phyloP scores from a whole-genome alignment of 2,797 vertebrate genomes.

The Cephalopachus bancanus region DNA sequence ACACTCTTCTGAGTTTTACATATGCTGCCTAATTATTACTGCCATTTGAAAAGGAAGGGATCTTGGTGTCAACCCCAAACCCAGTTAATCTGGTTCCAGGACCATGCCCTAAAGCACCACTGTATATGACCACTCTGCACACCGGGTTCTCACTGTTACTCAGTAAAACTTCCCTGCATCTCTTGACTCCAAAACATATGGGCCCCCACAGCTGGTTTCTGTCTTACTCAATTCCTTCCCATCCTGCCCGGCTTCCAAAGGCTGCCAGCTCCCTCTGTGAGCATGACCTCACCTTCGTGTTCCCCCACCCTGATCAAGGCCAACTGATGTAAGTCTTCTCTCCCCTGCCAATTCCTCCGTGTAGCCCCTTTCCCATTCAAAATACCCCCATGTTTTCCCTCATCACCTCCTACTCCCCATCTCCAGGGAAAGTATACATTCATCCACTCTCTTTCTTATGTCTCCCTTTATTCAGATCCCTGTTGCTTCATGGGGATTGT shows the following conservation, averaged over 20 bases:
- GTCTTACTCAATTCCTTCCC: background rate
- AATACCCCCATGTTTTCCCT: background rate
- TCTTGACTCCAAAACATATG: background rate
- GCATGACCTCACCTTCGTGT: accelerated
- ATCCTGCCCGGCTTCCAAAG: background rate
- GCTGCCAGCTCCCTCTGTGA: background rate
- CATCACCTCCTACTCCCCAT: background rate
- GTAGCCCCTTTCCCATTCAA: background rate
- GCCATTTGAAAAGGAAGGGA: background rate
- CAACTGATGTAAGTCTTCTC: background rate
- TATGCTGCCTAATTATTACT: background rate
- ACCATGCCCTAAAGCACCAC: background rate
- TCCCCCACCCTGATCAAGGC: background rate
- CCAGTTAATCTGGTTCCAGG: background rate
- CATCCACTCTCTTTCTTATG: background rate
- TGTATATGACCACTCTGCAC: background rate
- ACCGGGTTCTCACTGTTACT: background rate
- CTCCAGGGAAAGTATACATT: background rate
- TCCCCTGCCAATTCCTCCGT: background rate
- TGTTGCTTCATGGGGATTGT: background rate
- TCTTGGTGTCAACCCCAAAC: background rate
- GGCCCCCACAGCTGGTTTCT: background rate
- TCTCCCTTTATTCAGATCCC: background rate
- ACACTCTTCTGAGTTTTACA: background rate
- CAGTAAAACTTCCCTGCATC: background rate